Conservation (phyloP, 2,113 vertebrate genomes). For the Ammodytes dubius region DNA sequence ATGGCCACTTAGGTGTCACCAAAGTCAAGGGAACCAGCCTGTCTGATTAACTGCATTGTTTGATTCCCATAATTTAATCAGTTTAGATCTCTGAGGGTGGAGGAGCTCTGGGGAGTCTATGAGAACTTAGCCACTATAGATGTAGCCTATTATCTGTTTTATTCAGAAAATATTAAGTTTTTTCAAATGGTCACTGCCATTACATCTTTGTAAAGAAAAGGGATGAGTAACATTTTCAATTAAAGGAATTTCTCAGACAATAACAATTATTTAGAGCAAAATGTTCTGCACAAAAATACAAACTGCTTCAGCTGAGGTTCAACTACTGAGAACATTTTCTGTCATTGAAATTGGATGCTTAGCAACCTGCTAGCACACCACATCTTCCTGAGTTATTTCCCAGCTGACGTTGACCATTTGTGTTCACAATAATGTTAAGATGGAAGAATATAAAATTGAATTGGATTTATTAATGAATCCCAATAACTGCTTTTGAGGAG, state of each 20-base stretch:
- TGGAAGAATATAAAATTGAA: not conserved
- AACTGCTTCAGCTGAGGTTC: not conserved
- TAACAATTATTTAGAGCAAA: not conserved
- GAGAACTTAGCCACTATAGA: not conserved
- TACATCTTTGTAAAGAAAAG: not conserved
- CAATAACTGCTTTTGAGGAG: not conserved
- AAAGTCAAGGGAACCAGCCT: not conserved
- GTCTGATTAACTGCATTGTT: not conserved
- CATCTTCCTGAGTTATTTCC: slow-evolving; percentile 19
- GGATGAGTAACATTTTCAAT: not conserved
- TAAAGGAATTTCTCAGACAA: not conserved
- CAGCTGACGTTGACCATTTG: not conserved
- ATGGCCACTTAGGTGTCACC: not conserved
- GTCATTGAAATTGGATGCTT: not conserved
- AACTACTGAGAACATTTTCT: not conserved
- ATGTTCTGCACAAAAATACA: not conserved
- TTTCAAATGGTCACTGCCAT: not conserved
- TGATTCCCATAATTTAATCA: not conserved
- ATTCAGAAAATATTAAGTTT: not conserved
- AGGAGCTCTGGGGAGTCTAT: not conserved
- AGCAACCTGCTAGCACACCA: slow-evolving; percentile 2
- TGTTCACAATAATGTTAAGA: not conserved
- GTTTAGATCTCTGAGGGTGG: not conserved
- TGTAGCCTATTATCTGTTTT: not conserved
- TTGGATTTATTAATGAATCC: not conserved